Percentiles rank a stretch among this genome's conserved stretches.
Conservation (phyloP, 2,797 vertebrate genomes). For the Moxostoma hubbsi region DNA sequence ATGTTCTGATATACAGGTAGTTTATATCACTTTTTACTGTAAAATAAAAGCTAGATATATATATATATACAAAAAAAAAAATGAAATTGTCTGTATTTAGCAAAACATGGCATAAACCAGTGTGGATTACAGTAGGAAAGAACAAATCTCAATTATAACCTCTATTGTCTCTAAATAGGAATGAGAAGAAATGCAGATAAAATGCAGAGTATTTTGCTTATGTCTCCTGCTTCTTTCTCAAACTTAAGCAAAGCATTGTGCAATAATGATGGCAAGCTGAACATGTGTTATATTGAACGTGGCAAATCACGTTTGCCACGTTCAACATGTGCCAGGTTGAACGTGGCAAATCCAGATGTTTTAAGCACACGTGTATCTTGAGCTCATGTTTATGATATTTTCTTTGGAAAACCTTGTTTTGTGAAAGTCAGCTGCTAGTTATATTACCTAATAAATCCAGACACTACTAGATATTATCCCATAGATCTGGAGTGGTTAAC, state of each 20-base stretch:
- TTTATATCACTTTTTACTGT: slow-evolving; percentile 8
- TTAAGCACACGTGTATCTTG: neutral
- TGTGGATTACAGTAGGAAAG: no score
- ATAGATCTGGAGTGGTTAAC: neutral
- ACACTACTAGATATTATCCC: neutral
- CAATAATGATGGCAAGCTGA: slow-evolving; percentile 10
- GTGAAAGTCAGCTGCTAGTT: neutral
- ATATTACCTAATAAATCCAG: neutral
- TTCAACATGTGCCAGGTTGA: neutral
- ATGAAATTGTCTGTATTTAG: no score
- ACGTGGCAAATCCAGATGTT: slow-evolving; percentile 23
- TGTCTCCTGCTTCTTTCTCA: neutral
- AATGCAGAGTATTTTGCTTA: no score
- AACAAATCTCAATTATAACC: no score
- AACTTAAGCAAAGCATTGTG: neutral
- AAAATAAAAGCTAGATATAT: neutral
- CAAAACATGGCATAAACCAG: no score
- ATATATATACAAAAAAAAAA: neutral
- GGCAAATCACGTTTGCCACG: no score
- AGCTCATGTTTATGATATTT: slow-evolving; percentile 4
- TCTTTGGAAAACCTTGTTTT: neutral
- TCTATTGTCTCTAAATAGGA: no score
- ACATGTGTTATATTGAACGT: neutral
- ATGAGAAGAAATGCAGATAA: no score
- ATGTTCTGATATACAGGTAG: no score